phyloP scores from a whole-genome alignment of 2,797 vertebrate species.

The Crenuchus spilurus region DNA sequence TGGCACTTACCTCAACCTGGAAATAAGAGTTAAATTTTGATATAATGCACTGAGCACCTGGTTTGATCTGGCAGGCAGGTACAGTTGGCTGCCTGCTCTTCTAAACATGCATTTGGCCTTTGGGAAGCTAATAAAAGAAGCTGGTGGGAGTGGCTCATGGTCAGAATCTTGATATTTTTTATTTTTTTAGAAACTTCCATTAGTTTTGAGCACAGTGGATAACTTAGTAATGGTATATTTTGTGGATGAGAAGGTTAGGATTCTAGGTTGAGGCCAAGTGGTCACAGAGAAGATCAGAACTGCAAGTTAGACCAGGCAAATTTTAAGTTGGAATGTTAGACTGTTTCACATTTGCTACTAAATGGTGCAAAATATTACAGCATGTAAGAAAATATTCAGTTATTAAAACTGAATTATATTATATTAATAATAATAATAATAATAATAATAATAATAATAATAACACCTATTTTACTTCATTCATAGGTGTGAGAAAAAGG shows the following conservation, averaged over 20 bases:
- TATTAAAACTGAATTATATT: neutral
- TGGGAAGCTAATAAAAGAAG: neutral
- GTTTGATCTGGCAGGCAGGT: neutral
- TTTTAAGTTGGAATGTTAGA: too few relatives aligned
- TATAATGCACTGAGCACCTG: neutral
- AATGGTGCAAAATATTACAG: too few relatives aligned
- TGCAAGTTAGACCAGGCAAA: too few relatives aligned
- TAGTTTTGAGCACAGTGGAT: too few relatives aligned
- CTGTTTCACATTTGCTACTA: too few relatives aligned
- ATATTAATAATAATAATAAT: neutral
- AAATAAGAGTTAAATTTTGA: neutral
- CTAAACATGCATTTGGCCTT: neutral
- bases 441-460: neutral
- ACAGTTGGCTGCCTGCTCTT: neutral
- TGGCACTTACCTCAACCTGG: neutral
- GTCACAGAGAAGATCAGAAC: too few relatives aligned
- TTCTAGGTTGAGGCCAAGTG: too few relatives aligned
- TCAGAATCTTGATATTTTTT: neutral
- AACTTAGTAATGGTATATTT: too few relatives aligned
- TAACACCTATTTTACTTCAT: conserved; percentile 51
- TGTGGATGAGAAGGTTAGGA: too few relatives aligned
- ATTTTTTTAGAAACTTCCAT: too few relatives aligned
- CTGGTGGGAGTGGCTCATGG: neutral
- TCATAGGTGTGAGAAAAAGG: conserved; percentile 54
- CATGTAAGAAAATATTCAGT: too few relatives aligned